Evolutionary conservation across 2,888 invertebrate species (phyloP).

Genomic region (Mellilla xanthometata): DNA sequence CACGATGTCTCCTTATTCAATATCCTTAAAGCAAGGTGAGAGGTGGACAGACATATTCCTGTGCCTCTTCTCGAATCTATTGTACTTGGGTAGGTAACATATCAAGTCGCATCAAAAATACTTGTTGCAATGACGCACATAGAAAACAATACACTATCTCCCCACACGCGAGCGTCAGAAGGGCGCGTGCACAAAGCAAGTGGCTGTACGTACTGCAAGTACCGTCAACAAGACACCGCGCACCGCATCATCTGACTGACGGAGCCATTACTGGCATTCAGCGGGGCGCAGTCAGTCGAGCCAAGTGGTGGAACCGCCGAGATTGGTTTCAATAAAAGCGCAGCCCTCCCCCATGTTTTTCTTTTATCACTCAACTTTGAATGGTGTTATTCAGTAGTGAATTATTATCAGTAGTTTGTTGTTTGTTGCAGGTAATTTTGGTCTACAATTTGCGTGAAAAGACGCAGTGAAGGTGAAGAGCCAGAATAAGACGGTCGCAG

Average conservation of each 20-base stretch:
- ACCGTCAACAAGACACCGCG: conserved; percentile 74
- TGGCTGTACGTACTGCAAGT: conserved; percentile 49
- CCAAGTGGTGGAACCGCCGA: conserved; percentile 78
- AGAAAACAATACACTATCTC: conserved; percentile 62
- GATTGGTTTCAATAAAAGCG: conserved; percentile 82
- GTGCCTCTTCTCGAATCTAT: too few species aligned
- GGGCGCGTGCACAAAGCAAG: conserved; percentile 60
- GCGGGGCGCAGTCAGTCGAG: conserved; percentile 68
- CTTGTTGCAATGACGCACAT: conserved; percentile 46
- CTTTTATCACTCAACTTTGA: conserved; percentile 75
- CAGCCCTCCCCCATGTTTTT: conserved; percentile 78
- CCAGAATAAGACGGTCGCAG: too few species aligned
- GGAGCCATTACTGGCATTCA: conserved; percentile 79
- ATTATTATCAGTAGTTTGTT: conserved; percentile 18
- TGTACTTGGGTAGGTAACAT: too few species aligned
- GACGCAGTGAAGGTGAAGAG: conserved; percentile 75
- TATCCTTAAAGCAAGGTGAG: too few species aligned
- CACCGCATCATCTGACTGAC: conserved; percentile 76
- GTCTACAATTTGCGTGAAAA: conserved; percentile 6
- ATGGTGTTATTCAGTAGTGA: conserved; percentile 65
- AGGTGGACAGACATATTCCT: too few species aligned
- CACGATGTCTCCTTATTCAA: too few species aligned
- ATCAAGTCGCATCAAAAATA: conserved; percentile 26
- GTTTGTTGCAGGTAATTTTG: conserved; percentile 57
- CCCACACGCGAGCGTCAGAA: conserved; percentile 64